These are phyloP conservation scores for Oscheius sp. DNA, from an alignment of 2,888 invertebrate genomes.

Conservation along the genomic window DNA sequence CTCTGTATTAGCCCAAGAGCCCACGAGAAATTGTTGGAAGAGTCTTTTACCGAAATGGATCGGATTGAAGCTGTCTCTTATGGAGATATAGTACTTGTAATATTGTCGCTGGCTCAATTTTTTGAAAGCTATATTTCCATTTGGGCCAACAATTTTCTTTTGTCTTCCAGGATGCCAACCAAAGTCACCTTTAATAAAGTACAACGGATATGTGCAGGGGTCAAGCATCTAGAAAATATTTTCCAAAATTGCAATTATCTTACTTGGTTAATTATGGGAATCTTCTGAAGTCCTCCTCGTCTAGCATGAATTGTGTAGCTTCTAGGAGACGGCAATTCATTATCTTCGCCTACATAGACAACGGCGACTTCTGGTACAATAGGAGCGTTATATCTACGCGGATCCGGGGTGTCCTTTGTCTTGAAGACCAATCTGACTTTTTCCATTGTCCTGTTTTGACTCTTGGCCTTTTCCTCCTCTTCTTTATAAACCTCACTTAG, in stretches of 20 bases:
- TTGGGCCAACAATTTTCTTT: slow-evolving; percentile 18
- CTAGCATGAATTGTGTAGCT: slow-evolving; percentile 66
- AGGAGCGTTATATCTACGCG: slow-evolving; percentile 42
- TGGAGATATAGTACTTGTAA: slow-evolving; percentile 48
- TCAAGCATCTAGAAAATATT: slow-evolving; percentile 63
- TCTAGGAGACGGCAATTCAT: slow-evolving; percentile 48
- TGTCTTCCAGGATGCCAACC: slow-evolving; percentile 45
- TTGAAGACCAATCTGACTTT: slow-evolving; percentile 36
- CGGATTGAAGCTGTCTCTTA: slow-evolving; percentile 53
- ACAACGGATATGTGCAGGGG: slow-evolving; percentile 71
- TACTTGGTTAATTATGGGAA: no score
- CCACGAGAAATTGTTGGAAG: slow-evolving; percentile 69
- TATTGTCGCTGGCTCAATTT: slow-evolving; percentile 53
- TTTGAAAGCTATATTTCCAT: no score
- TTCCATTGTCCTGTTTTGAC: not conserved
- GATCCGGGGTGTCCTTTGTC: slow-evolving; percentile 17
- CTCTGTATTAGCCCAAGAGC: slow-evolving; percentile 71
- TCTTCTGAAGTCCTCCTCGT: slow-evolving; percentile 54
- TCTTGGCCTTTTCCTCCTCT: slow-evolving; percentile 20
- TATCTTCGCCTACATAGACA: slow-evolving; percentile 44
- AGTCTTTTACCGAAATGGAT: slow-evolving; percentile 59
- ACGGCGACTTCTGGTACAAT: slow-evolving; percentile 45
- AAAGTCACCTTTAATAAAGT: slow-evolving; percentile 60
- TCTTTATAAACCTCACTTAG: slow-evolving; percentile 37
- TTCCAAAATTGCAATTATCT: no score